Evolutionary conservation across 2,113 vertebrate species (phyloP), one percentile per base, ranked within the genome.

Genomic region (Zootoca vivipara): DNA sequence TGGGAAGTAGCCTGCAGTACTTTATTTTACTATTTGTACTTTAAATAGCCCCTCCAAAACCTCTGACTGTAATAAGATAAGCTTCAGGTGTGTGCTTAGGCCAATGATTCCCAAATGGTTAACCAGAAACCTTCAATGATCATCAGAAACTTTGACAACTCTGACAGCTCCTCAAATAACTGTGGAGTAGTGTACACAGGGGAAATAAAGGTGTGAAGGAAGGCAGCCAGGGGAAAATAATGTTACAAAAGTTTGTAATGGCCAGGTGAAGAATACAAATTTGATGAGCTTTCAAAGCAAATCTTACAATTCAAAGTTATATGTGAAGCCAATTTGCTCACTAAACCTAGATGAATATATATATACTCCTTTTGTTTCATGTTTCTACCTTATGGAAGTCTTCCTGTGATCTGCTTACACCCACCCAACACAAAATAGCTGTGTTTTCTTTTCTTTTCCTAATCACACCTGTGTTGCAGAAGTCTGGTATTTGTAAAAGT

Each of bases 221-320:
- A n/a, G 70, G 13, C 70, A 5, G n/a, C 30, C n/a, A 16, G n/a
- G 70, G 3, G 30, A 72, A 72, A 33, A 72, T 72, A 13, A 72
- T 7, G n/a, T 72, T n/a, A 72, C 30, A 4, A 72, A 72, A 5
- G 15, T 33, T 26, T 78, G 38, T 78, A 42, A 46, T 78, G 40
- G 18, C 58, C 3, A 62, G 58, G 58, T 62, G 18, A 15, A 62
- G 58, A 20, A 62, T 62, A 62, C 58, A 62, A 52, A 52, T 12
- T 3, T 52, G 46, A 52, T 52, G 46, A 52, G 46, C 9, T 28
- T 42, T 12, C 1, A 0, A 2, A 86, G 0, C 0, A 3, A 72
- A 5, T 74, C 3, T 20, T 69, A 26, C 13, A 20, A 7, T 65
- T 1, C 1, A 26, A 56, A 1, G 33, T 4, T 38, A 15, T 83